Evolutionary conservation across 1,140 invertebrate species (phyloP).

Genomic region (Eriosoma lanigerum): DNA sequence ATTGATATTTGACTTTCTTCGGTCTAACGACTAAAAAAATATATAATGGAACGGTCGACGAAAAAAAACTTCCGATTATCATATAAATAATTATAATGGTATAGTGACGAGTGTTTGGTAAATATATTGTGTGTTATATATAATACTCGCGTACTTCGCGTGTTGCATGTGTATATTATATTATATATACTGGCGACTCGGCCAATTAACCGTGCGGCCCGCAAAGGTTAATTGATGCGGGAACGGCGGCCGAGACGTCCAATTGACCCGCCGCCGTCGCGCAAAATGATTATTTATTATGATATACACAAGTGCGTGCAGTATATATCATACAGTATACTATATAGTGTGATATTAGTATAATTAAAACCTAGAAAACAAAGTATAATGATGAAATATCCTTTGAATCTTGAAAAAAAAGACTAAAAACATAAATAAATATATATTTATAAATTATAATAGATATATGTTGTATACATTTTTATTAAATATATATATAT

Average conservation of each 20-base stretch:
- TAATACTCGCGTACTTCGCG: not conserved
- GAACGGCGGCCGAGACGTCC: conserved; percentile 46
- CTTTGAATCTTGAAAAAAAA: too few relatives aligned
- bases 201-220: conserved; percentile 42
- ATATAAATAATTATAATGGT: conserved; percentile 33
- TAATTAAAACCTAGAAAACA: too few relatives aligned
- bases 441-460: too few relatives aligned
- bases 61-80: conserved; percentile 15
- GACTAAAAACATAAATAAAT: too few relatives aligned
- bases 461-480: too few relatives aligned
- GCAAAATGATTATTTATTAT: conserved; percentile 39
- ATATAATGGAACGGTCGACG: not conserved
- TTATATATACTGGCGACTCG: conserved; percentile 4
- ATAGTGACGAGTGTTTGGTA: not conserved
- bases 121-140: not conserved
- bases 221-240: conserved; percentile 52
- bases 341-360: too few relatives aligned
- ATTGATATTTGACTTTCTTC: conserved; percentile 50
- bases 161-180: not conserved
- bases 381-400: too few relatives aligned
- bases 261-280: conserved; percentile 40
- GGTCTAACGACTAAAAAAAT: not conserved
- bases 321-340: too few relatives aligned
- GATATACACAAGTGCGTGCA: not conserved
- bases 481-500: too few relatives aligned